A percentile compares a stretch with the other conserved stretches of the same genome.
These are phyloP conservation scores for Pangasius larnaudii DNA, from an alignment of 2,797 vertebrate genomes.

Conservation along the genomic window DNA sequence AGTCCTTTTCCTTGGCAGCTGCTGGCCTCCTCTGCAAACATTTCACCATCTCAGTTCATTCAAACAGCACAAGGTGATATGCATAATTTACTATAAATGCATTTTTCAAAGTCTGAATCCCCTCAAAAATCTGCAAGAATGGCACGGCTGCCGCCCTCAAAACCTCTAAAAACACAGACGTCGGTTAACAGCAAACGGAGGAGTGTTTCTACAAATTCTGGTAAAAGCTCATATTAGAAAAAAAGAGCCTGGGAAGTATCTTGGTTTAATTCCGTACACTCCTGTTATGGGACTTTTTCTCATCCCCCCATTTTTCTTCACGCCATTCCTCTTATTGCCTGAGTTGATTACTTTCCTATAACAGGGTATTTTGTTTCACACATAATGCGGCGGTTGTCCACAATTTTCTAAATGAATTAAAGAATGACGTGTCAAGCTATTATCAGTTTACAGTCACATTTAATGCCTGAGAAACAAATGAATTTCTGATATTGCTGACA, in stretches of 20 bases:
- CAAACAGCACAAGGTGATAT: conserved; percentile 77
- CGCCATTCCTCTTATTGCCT: background rate
- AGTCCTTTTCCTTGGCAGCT: conserved; percentile 72
- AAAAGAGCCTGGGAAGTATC: background rate
- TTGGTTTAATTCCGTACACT: conserved; percentile 1
- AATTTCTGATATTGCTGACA: background rate
- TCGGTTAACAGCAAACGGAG: conserved; percentile 64
- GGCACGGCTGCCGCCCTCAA: conserved; percentile 67
- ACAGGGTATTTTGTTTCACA: background rate
- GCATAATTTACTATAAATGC: conserved; percentile 78
- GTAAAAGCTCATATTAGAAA: conserved; percentile 55
- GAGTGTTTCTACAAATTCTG: conserved; percentile 66
- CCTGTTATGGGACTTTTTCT: conserved; percentile 62
- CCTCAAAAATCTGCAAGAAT: conserved; percentile 69
- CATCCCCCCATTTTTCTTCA: background rate
- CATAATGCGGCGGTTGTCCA: background rate
- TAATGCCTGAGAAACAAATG: background rate
- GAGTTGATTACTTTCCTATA: background rate
- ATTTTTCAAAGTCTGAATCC: conserved; percentile 56
- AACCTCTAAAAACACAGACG: conserved; percentile 71
- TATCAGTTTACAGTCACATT: background rate
- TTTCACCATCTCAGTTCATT: conserved; percentile 66
- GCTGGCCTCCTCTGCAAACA: conserved; percentile 49
- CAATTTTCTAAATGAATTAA: background rate
- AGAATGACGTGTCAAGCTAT: background rate